A percentile compares a stretch with the other conserved stretches of the same genome.
These are phyloP conservation scores for Syngnathoides biaculeatus DNA, from an alignment of 2,113 vertebrate species.

Conservation along the genomic window DNA sequence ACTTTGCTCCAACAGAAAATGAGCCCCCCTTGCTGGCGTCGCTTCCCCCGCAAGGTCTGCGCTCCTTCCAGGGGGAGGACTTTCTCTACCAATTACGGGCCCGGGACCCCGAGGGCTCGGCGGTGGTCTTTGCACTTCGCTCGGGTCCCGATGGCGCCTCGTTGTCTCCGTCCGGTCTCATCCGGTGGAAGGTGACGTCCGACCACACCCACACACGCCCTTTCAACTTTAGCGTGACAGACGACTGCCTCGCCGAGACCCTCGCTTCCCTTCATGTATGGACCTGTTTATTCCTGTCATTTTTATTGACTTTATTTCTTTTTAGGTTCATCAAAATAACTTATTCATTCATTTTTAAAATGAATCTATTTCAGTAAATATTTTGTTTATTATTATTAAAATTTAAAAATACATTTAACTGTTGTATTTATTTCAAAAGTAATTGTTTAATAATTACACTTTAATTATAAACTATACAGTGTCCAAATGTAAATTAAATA, in stretches of 20 bases:
- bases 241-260: conserved; percentile 79
- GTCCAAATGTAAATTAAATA: too few species aligned
- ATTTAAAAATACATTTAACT: too few species aligned
- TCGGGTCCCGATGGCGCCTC: conserved; percentile 77
- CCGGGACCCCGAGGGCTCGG: conserved; percentile 82
- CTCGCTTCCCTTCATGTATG: conserved; percentile 73
- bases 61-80: conserved; percentile 79
- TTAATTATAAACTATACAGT: too few species aligned
- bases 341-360: too few species aligned
- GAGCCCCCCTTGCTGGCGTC: conserved; percentile 75
- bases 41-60: conserved; percentile 54
- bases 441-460: too few species aligned
- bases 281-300: too few species aligned
- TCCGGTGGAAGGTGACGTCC: conserved; percentile 75
- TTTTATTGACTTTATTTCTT: too few species aligned
- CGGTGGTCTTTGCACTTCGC: conserved; percentile 74
- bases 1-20: conserved; percentile 71
- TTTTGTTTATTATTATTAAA: too few species aligned
- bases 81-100: conserved; percentile 82
- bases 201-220: conserved; percentile 48
- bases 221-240: conserved; percentile 74
- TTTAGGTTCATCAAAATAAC: too few species aligned
- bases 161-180: conserved; percentile 80
- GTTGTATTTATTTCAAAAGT: too few species aligned
- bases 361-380: too few species aligned